Evolutionary conservation across 2,113 vertebrate genomes (phyloP).

Genomic region (Clarias batrachus): DNA sequence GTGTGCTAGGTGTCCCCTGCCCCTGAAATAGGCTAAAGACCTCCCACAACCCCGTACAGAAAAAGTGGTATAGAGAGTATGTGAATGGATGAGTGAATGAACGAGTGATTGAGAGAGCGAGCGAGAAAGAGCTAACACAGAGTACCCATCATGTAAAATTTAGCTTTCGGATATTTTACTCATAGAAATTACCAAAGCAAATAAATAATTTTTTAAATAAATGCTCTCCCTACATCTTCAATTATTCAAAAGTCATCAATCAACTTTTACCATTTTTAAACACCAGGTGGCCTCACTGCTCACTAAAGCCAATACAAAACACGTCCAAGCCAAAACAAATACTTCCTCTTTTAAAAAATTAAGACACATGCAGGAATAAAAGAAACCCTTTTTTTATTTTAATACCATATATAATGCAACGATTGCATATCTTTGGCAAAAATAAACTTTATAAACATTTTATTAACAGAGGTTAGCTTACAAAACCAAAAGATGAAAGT

Average conservation of each 20-base stretch:
- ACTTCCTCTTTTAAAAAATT: neutral
- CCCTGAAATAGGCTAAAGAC: too few relatives aligned
- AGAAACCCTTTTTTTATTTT: constrained; percentile 81
- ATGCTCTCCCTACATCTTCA: neutral
- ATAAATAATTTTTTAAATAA: too few relatives aligned
- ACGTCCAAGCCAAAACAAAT: too few relatives aligned
- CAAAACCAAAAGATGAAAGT: constrained; percentile 90
- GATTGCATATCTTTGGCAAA: constrained; percentile 99
- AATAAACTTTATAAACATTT: constrained; percentile 99
- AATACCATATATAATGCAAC: constrained; percentile 99
- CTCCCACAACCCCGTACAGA: too few relatives aligned
- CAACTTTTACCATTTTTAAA: constrained; percentile 44
- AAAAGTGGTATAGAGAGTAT: too few relatives aligned
- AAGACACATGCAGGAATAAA: constrained; percentile 68
- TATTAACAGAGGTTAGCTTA: constrained; percentile 99
- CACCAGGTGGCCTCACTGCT: constrained; percentile 58
- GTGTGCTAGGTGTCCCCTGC: too few relatives aligned
- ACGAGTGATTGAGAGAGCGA: too few relatives aligned
- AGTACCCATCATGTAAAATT: neutral
- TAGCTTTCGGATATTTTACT: neutral
- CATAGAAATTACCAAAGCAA: neutral
- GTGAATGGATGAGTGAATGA: too few relatives aligned
- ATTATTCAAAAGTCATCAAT: constrained; percentile 20
- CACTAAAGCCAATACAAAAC: constrained; percentile 3
- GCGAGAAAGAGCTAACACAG: neutral